These are phyloP conservation scores for Drosophila triauraria DNA, from an alignment of 1,140 invertebrate genomes.

Conservation along the genomic window DNA sequence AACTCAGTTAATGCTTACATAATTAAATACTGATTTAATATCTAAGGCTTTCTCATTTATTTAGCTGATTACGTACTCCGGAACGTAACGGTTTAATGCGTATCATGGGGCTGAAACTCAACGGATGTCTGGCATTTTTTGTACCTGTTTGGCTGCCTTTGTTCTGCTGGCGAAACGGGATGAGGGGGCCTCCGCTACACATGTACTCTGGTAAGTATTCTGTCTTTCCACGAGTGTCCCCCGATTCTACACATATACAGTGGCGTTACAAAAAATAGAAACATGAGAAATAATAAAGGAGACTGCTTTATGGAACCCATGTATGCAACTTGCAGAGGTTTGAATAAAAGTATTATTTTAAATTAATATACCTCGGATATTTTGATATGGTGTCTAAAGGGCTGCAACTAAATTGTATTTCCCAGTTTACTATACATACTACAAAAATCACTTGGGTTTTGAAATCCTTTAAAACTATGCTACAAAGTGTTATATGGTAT, in stretches of 20 bases:
- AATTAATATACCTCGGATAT: no score
- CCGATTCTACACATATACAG: neutral
- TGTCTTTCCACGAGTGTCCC: neutral
- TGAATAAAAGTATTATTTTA: no score
- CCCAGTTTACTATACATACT: no score
- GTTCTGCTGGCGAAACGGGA: conserved; percentile 3
- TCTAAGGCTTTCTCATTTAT: no score
- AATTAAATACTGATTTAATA: neutral
- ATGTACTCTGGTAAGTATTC: conserved; percentile 9
- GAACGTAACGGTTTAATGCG: conserved; percentile 1
- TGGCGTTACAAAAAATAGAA: neutral
- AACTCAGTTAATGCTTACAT: no score
- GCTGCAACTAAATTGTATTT: no score
- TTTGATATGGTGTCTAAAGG: neutral
- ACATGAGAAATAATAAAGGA: neutral
- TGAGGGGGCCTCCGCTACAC: conserved; percentile 2
- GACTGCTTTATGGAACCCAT: neutral
- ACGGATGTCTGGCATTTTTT: conserved; percentile 22
- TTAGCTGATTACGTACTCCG: neutral
- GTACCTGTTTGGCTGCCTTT: conserved; percentile 28
- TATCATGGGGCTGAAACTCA: neutral
- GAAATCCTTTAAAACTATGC: no score
- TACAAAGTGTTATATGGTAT: no score
- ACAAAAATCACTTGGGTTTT: no score
- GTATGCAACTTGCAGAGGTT: no score